These are phyloP conservation scores for Cheilosia vernalis DNA, from an alignment of 2,888 invertebrate species.

Conservation along the genomic window DNA sequence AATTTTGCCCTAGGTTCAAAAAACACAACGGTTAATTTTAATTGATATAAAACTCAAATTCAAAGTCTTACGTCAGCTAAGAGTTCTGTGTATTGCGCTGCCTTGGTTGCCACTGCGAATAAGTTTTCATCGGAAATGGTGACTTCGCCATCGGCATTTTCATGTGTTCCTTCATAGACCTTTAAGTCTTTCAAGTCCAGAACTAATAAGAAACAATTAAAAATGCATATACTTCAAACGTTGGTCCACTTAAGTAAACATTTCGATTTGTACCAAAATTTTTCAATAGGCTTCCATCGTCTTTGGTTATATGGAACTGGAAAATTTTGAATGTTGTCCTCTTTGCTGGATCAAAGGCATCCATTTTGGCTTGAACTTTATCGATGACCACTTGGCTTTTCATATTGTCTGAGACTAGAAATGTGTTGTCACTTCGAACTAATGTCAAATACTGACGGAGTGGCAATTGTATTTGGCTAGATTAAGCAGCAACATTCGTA, in stretches of 20 bases:
- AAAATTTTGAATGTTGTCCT: conserved; percentile 80
- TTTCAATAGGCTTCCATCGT: conserved; percentile 77
- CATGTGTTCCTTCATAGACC: conserved; percentile 79
- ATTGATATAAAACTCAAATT: not conserved
- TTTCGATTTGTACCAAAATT: not conserved
- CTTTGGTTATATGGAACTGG: conserved; percentile 81
- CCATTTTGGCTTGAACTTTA: conserved; percentile 80
- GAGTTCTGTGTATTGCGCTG: not conserved
- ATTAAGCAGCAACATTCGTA: not conserved
- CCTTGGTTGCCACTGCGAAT: not conserved
- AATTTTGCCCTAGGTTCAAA: not conserved
- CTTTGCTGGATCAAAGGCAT: conserved; percentile 80
- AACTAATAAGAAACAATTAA: not conserved
- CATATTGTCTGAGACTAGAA: conserved; percentile 74
- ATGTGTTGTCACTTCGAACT: not conserved
- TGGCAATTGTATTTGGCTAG: not conserved
- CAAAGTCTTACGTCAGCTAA: not conserved
- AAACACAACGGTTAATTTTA: not conserved
- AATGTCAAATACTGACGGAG: conserved; percentile 76
- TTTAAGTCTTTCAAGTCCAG: conserved; percentile 72
- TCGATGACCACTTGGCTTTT: conserved; percentile 81
- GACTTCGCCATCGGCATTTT: not conserved
- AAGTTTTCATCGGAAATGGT: not conserved
- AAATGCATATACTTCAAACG: not conserved
- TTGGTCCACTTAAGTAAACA: not conserved